Conservation (phyloP, 2,113 vertebrate species). For the Nettapus auritus region DNA sequence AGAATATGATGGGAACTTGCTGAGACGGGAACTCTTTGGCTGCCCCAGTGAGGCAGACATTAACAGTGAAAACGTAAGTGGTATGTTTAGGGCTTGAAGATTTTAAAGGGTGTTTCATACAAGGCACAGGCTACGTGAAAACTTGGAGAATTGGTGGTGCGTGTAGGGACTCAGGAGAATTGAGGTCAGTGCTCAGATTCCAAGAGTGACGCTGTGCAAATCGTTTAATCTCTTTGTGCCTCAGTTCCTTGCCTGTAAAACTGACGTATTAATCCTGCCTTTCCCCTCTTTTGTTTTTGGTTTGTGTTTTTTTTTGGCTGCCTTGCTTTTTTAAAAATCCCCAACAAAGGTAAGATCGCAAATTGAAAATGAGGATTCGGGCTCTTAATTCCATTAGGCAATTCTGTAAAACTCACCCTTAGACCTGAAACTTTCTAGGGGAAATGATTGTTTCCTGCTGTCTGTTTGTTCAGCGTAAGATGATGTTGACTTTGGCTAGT, state of each 20-base stretch:
- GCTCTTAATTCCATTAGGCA: neutral
- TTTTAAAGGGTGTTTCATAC: neutral
- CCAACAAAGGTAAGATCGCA: neutral
- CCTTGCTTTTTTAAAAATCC: neutral
- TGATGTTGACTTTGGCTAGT: neutral
- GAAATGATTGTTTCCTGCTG: neutral
- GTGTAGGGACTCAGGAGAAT: neutral
- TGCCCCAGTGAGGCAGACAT: constrained; percentile 93
- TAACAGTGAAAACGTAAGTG: constrained; percentile 95
- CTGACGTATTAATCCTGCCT: neutral
- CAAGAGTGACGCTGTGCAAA: neutral
- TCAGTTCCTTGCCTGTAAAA: neutral
- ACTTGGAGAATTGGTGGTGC: neutral
- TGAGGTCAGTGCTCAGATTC: neutral
- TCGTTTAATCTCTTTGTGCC: neutral
- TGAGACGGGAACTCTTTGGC: constrained; percentile 93
- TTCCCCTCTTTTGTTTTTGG: neutral
- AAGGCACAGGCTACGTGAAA: neutral
- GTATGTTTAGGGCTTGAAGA: neutral
- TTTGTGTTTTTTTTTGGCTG: neutral
- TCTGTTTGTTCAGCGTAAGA: neutral
- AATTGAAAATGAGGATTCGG: neutral
- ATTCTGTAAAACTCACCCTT: neutral
- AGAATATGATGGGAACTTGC: constrained; percentile 96
- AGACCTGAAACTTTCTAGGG: neutral